Conservation (phyloP, 2,113 vertebrate species). For the Aythya baeri region DNA sequence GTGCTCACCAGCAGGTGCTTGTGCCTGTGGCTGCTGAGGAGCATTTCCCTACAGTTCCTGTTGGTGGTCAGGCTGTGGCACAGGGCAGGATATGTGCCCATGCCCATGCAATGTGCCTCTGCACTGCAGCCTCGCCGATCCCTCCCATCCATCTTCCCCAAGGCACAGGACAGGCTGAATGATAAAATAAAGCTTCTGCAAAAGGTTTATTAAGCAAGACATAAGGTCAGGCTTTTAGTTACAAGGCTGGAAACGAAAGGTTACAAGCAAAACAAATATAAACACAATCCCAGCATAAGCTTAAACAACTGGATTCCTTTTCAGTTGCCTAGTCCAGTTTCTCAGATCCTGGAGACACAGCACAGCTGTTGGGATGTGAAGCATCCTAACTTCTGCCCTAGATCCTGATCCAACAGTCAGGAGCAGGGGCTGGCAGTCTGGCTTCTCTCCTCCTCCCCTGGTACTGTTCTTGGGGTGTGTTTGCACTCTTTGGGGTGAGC, state of each 20-base stretch:
- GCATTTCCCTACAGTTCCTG: accelerated
- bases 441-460: background rate
- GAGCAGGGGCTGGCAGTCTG: background rate
- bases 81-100: background rate
- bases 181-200: constrained; percentile 30
- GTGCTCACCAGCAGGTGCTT: background rate
- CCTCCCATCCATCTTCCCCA: background rate
- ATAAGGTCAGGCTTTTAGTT: constrained; percentile 50
- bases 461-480: accelerated
- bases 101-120: background rate
- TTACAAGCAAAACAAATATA: constrained; percentile 59
- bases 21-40: background rate
- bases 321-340: constrained; percentile 29
- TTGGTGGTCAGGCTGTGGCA: accelerated
- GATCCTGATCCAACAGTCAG: background rate
- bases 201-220: constrained; percentile 25
- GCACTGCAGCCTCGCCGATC: background rate
- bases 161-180: background rate
- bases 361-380: constrained; percentile 43
- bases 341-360: constrained; percentile 26
- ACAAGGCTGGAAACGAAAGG: constrained; percentile 18
- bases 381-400: background rate
- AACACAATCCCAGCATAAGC: constrained; percentile 39
- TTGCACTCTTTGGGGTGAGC: background rate
- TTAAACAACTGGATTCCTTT: constrained; percentile 68